Evolutionary conservation across 2,797 vertebrate species (phyloP).

Genomic region (Pseudochirops corinnae): DNA sequence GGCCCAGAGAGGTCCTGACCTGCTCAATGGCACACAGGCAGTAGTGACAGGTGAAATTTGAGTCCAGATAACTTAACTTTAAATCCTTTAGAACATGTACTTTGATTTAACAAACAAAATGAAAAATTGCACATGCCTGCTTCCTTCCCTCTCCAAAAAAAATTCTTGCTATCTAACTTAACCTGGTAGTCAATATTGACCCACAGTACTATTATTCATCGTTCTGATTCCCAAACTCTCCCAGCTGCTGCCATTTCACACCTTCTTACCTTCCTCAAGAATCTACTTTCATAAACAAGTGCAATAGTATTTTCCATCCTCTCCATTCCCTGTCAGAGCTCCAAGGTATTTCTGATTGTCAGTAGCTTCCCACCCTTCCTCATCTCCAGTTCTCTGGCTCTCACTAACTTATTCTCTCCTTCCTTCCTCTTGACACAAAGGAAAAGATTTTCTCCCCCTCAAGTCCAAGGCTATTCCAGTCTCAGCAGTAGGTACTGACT

Average conservation of each 20-base stretch:
- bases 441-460: no score
- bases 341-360: not conserved
- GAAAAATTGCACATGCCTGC: not conserved
- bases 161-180: not conserved
- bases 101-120: not conserved
- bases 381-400: not conserved
- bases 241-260: not conserved
- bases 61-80: not conserved
- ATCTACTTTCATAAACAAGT: not conserved
- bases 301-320: not conserved
- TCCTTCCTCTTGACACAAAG: no score
- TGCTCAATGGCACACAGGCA: not conserved
- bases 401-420: not conserved
- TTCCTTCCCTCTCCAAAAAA: not conserved
- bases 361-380: not conserved
- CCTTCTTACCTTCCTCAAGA: not conserved
- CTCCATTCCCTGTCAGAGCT: not conserved
- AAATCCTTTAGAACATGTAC: not conserved
- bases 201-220: not conserved
- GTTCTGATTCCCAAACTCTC: not conserved
- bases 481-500: not conserved
- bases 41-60: not conserved
- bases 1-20: not conserved
- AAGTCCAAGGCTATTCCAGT: not conserved
- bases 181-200: not conserved